Percentiles rank a stretch among this genome's conserved stretches.
phyloP scores from a whole-genome alignment of 2,113 vertebrate species.

The Oceanodroma tethys region DNA sequence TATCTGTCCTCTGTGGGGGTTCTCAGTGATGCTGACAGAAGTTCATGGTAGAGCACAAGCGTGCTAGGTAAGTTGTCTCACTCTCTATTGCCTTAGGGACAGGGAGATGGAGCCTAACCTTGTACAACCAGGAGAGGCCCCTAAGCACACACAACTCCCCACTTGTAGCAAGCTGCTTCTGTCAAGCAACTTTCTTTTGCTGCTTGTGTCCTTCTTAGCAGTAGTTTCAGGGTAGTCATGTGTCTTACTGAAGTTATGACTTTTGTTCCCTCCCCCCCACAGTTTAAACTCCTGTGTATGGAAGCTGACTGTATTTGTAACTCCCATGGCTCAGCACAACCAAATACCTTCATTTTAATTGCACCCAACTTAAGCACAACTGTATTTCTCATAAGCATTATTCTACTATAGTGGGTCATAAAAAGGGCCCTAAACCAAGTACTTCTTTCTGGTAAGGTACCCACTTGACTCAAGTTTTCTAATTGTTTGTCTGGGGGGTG shows the following conservation, averaged over 20 bases:
- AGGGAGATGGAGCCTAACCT: not conserved
- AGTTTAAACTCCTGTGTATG: not conserved
- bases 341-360: not conserved
- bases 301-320: not conserved
- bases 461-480: not conserved
- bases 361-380: not conserved
- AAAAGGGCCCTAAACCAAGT: not conserved
- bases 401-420: not conserved
- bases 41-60: not conserved
- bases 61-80: not conserved
- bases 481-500: not conserved
- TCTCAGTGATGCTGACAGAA: not conserved
- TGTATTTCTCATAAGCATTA: not conserved
- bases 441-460: not conserved
- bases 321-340: accelerated
- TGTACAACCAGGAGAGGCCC: not conserved
- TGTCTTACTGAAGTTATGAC: not conserved
- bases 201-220: not conserved
- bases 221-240: not conserved
- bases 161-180: not conserved
- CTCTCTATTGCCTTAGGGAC: not conserved
- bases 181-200: not conserved
- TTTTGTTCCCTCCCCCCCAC: accelerated
- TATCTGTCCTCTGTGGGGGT: not conserved
- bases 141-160: not conserved